Evolutionary conservation across 2,113 vertebrate species (phyloP).

Genomic region (Limanda limanda): DNA sequence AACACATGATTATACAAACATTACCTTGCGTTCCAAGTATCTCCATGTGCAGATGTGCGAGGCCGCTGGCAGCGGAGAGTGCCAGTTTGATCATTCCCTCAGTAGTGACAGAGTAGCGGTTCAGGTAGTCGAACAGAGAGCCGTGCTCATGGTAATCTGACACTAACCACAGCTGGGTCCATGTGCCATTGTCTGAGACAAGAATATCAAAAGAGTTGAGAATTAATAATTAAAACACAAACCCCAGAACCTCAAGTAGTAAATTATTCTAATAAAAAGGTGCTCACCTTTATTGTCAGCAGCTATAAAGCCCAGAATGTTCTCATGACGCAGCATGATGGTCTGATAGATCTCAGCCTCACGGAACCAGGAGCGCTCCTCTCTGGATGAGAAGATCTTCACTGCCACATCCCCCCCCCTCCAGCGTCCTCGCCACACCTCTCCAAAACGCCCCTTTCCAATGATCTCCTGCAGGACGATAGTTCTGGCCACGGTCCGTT

Average conservation of each 20-base stretch:
- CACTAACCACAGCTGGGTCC: slow-evolving; percentile 97
- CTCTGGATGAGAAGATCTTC: slow-evolving; percentile 96
- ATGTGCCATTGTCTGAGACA: slow-evolving; percentile 93
- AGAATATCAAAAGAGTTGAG: background rate
- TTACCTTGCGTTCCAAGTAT: slow-evolving; percentile 98
- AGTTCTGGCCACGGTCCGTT: slow-evolving; percentile 93
- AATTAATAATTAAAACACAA: background rate
- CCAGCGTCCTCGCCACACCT: slow-evolving; percentile 96
- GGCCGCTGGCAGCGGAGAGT: slow-evolving; percentile 92
- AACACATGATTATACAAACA: background rate
- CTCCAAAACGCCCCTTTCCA: slow-evolving; percentile 95
- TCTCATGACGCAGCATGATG: slow-evolving; percentile 95
- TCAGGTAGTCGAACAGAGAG: slow-evolving; percentile 96
- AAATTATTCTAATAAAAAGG: background rate
- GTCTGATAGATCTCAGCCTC: slow-evolving; percentile 98
- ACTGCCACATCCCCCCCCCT: slow-evolving; percentile 95
- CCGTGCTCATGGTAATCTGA: slow-evolving; percentile 96
- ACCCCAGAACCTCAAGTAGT: background rate
- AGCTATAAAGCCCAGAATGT: slow-evolving; percentile 96
- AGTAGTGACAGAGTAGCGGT: slow-evolving; percentile 91
- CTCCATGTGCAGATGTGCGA: slow-evolving; percentile 98
- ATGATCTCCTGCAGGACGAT: slow-evolving; percentile 98
- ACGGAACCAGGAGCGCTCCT: slow-evolving; percentile 97
- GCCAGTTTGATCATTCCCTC: slow-evolving; percentile 97
- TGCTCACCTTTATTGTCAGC: slow-evolving; percentile 94